Evolutionary conservation across 1,140 invertebrate species (phyloP).

Genomic region (Drosophila kurseongensis): DNA sequence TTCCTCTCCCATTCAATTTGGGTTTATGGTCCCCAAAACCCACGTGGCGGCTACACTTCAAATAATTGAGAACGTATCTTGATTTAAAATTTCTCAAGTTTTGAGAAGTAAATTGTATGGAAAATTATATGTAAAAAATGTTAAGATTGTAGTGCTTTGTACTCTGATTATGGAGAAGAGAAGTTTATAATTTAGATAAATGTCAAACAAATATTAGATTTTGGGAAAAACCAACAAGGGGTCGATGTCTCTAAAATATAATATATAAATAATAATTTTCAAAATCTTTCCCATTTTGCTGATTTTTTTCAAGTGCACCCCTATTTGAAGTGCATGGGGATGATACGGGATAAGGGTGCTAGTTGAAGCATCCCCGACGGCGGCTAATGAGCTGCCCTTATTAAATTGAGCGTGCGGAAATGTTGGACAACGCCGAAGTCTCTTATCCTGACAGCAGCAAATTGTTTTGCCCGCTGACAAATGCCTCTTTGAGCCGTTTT

Average conservation of each 20-base stretch:
- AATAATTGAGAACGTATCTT: neutral
- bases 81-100: too few species aligned
- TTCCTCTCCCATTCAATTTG: too few species aligned
- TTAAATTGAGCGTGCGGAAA: slow-evolving; percentile 54
- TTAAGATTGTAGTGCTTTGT: too few species aligned
- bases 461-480: slow-evolving; percentile 52
- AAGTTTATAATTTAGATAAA: too few species aligned
- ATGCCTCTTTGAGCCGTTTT: slow-evolving; percentile 39
- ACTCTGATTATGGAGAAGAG: too few species aligned
- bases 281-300: neutral
- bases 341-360: neutral
- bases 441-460: slow-evolving; percentile 45
- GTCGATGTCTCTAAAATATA: too few species aligned
- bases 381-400: slow-evolving; percentile 50
- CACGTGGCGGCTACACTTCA: slow-evolving; percentile 23
- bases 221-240: too few species aligned
- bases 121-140: too few species aligned
- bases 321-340: slow-evolving; percentile 10
- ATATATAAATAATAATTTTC: too few species aligned
- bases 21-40: slow-evolving; percentile 30
- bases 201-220: too few species aligned
- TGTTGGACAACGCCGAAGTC: slow-evolving; percentile 47
- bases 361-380: slow-evolving; percentile 1
- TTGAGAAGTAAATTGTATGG: too few species aligned
- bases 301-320: neutral